phyloP scores from a whole-genome alignment of 1,140 invertebrate species.

The Dolichoris vasculosae region DNA sequence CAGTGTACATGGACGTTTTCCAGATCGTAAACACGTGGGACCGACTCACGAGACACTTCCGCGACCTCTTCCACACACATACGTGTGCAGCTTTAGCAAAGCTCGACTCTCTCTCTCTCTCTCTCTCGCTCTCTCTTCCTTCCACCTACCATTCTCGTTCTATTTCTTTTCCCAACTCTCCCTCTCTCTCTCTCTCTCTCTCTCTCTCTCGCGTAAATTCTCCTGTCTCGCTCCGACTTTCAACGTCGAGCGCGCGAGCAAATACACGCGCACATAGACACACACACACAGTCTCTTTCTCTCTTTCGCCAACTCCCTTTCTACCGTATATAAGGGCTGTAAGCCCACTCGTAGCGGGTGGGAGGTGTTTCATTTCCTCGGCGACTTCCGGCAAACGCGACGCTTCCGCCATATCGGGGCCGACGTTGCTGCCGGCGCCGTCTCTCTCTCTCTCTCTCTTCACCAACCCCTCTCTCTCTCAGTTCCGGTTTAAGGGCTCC shows the following conservation, averaged over 20 bases:
- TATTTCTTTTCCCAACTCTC: neutral
- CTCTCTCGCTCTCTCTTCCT: neutral
- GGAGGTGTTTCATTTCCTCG: constrained; percentile 71
- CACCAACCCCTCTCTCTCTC: constrained; percentile 40
- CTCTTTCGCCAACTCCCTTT: neutral
- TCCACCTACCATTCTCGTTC: neutral
- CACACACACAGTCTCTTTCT: neutral
- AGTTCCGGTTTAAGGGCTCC: constrained; percentile 54
- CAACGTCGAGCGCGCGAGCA: too few species aligned
- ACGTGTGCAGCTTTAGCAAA: too few species aligned
- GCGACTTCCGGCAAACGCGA: constrained; percentile 74
- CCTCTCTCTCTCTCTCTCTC: neutral
- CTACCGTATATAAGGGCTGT: constrained; percentile 4
- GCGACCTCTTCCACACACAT: neutral
- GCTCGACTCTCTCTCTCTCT: neutral
- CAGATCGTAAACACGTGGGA: constrained; percentile 40
- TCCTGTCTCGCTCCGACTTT: neutral
- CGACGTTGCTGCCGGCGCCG: constrained; percentile 50
- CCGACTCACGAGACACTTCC: constrained; percentile 9
- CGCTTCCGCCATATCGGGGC: constrained; percentile 72
- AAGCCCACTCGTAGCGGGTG: constrained; percentile 47
- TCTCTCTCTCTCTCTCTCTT: neutral
- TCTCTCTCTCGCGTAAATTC: neutral
- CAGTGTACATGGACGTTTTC: constrained; percentile 23
- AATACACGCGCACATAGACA: neutral